phyloP scores from a whole-genome alignment of 2,113 vertebrate species.

The Corvus hawaiiensis region DNA sequence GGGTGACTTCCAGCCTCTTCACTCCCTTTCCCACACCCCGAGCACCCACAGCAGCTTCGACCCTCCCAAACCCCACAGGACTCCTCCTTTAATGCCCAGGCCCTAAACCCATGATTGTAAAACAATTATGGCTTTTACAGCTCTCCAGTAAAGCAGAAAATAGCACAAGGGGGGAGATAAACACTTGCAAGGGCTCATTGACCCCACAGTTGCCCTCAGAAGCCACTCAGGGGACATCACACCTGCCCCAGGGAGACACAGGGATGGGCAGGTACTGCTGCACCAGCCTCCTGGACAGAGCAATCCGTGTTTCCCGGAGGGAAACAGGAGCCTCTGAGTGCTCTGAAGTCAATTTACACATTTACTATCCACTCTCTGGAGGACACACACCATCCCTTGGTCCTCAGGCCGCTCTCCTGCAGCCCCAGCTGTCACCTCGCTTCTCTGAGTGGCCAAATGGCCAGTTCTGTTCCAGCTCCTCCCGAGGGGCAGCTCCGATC shows the following conservation, averaged over 20 bases:
- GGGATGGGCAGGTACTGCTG: accelerated
- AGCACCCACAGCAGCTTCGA: not conserved
- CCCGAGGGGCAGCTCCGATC: accelerated
- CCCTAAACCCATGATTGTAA: not conserved
- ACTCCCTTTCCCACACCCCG: not conserved
- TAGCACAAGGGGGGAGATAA: not conserved
- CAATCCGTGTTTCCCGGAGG: accelerated
- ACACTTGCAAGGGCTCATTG: not conserved
- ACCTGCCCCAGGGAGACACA: accelerated
- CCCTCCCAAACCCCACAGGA: not conserved
- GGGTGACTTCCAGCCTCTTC: not conserved
- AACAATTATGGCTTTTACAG: constrained; percentile 1
- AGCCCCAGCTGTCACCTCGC: not conserved
- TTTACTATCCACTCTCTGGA: not conserved
- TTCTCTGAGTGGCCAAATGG: not conserved
- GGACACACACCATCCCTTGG: not conserved
- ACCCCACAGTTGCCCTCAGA: accelerated
- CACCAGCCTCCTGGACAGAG: too few relatives aligned
- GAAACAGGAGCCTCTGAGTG: accelerated
- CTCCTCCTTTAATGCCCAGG: not conserved
- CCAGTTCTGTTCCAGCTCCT: not conserved
- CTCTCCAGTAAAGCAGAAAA: not conserved
- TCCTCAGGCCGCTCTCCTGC: not conserved
- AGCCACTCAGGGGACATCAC: not conserved
- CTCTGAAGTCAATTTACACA: not conserved